Evolutionary conservation across 2,113 vertebrate species (phyloP).

Genomic region (zebrafish (Danio rerio)): DNA sequence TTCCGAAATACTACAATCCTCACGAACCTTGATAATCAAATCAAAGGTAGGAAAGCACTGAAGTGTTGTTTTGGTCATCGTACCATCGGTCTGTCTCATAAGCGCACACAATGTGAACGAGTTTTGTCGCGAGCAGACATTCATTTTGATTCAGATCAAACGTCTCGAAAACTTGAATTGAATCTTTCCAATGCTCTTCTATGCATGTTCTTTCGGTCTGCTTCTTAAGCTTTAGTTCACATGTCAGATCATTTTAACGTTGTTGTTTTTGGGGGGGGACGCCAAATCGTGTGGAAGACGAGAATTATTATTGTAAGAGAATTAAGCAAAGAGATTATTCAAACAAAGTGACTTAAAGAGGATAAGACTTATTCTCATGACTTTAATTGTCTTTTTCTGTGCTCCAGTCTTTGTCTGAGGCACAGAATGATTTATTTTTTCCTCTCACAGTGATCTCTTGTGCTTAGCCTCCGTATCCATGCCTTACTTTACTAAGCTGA

Average conservation of each 20-base stretch:
- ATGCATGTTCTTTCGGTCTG: conserved; percentile 69
- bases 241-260: conserved; percentile 30
- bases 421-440: conserved; percentile 21
- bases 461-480: conserved; percentile 65
- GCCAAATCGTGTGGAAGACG: conserved; percentile 28
- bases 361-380: conserved; percentile 32
- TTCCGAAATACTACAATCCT: conserved; percentile 34
- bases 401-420: conserved; percentile 25
- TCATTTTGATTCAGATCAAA: conserved; percentile 41
- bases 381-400: conserved; percentile 44
- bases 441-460: conserved; percentile 39
- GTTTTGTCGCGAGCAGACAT: conserved; percentile 53
- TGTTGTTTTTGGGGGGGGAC: conserved; percentile 19
- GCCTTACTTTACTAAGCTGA: conserved; percentile 73
- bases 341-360: conserved; percentile 51
- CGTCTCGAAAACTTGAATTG: conserved; percentile 66
- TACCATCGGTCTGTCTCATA: conserved; percentile 17
- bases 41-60: conserved; percentile 62
- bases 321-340: conserved; percentile 43
- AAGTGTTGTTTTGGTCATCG: conserved; percentile 63
- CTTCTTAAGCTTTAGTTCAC: conserved; percentile 61
- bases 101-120: conserved; percentile 15
- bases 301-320: conserved; percentile 33
- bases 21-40: conserved; percentile 40
- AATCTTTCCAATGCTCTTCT: conserved; percentile 65